phyloP scores from a whole-genome alignment of 2,113 vertebrate genomes.

The Rhinoderma darwinii region DNA sequence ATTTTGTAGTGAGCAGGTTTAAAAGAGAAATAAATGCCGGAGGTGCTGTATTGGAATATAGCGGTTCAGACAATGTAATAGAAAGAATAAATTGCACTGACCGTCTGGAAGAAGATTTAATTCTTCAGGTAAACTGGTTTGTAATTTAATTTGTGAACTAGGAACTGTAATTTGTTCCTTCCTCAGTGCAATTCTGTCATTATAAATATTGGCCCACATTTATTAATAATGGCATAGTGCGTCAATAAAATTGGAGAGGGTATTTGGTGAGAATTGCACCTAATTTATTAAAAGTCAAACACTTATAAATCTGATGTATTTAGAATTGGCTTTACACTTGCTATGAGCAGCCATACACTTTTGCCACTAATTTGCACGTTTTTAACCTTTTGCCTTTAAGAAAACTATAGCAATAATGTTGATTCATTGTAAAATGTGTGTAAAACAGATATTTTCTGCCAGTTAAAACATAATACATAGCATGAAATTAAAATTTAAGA shows the following conservation, averaged over 20 bases:
- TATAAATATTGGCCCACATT: no score
- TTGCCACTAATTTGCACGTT: no score
- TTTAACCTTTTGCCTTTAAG: no score
- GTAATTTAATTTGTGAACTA: background rate
- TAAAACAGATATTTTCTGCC: slow-evolving; percentile 17
- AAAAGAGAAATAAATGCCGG: slow-evolving; percentile 90
- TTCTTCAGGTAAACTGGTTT: slow-evolving; percentile 81
- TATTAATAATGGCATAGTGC: no score
- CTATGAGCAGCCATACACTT: no score
- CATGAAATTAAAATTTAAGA: background rate
- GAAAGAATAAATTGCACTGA: slow-evolving; percentile 95
- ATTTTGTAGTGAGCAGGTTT: slow-evolving; percentile 97
- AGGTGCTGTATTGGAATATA: slow-evolving; percentile 91
- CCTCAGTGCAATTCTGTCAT: no score
- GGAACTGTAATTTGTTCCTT: background rate
- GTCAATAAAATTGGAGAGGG: no score
- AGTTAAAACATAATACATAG: slow-evolving; percentile 24
- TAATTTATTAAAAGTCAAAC: no score
- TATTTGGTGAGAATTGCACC: background rate
- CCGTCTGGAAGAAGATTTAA: slow-evolving; percentile 85
- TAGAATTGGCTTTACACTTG: no score
- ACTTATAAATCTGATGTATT: no score
- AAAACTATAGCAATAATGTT: background rate
- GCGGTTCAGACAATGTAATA: slow-evolving; percentile 86
- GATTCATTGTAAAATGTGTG: slow-evolving; percentile 80